These are phyloP conservation scores for Okamejei kenojei DNA, from an alignment of 2,797 vertebrate genomes.

Conservation along the genomic window DNA sequence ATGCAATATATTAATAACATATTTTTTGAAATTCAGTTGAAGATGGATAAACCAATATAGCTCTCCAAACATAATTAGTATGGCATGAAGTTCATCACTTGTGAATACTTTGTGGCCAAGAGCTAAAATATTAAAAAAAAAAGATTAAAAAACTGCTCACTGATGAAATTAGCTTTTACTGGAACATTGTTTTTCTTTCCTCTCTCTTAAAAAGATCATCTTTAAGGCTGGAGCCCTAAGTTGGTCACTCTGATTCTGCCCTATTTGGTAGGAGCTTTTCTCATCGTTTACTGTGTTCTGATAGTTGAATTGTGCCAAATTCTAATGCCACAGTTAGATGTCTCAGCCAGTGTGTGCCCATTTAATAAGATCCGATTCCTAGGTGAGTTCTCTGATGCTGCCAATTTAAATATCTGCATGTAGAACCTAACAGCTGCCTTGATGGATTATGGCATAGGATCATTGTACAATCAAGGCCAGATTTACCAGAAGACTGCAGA, in stretches of 20 bases:
- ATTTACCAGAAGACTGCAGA: background rate
- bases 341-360: background rate
- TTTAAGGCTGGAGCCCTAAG: background rate
- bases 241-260: background rate
- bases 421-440: slow-evolving; percentile 19
- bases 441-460: background rate
- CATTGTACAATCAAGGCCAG: background rate
- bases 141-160: background rate
- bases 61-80: background rate
- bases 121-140: background rate
- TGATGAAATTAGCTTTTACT: background rate
- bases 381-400: background rate
- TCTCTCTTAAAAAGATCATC: background rate
- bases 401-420: background rate
- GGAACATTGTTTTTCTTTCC: background rate
- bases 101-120: too few relatives aligned
- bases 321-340: background rate
- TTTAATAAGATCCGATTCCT: background rate
- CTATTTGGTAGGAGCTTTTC: background rate
- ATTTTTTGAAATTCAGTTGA: too few relatives aligned
- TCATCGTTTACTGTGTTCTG: background rate
- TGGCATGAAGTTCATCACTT: background rate
- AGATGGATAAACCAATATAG: background rate
- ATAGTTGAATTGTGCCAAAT: background rate
- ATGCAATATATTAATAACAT: too few relatives aligned